Conservation (phyloP, 2,797 vertebrate species). For the Prunella strophiata region DNA sequence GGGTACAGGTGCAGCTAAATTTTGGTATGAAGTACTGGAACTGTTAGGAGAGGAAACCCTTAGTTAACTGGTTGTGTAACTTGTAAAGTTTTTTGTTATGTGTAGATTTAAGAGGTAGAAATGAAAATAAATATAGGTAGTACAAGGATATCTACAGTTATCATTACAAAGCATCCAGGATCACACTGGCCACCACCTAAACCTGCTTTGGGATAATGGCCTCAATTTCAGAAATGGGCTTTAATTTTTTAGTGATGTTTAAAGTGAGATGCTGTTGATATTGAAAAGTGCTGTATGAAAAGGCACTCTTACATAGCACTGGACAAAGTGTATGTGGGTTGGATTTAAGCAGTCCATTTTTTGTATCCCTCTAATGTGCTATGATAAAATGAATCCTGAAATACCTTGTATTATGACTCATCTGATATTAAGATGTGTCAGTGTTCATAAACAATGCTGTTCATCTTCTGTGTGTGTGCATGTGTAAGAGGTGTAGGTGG, state of each 20-base stretch:
- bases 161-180: neutral
- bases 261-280: neutral
- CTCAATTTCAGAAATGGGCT: neutral
- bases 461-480: conserved; percentile 42
- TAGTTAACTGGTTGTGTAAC: neutral
- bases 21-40: neutral
- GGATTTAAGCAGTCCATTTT: neutral
- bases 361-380: neutral
- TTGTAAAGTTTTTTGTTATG: neutral
- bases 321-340: neutral
- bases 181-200: neutral
- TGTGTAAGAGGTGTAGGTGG: conserved; percentile 61
- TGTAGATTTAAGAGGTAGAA: neutral
- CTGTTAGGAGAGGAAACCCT: neutral
- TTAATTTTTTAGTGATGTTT: neutral
- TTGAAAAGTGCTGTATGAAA: neutral
- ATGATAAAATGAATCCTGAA: conserved; percentile 34
- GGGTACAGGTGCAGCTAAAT: neutral
- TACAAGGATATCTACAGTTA: neutral
- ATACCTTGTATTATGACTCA: conserved; percentile 59
- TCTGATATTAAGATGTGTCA: conserved; percentile 49
- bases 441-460: conserved; percentile 57
- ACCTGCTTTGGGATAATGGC: neutral
- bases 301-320: neutral
- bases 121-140: neutral